phyloP scores from a whole-genome alignment of 2,888 invertebrate species.

The Drosophila macrothrix region DNA sequence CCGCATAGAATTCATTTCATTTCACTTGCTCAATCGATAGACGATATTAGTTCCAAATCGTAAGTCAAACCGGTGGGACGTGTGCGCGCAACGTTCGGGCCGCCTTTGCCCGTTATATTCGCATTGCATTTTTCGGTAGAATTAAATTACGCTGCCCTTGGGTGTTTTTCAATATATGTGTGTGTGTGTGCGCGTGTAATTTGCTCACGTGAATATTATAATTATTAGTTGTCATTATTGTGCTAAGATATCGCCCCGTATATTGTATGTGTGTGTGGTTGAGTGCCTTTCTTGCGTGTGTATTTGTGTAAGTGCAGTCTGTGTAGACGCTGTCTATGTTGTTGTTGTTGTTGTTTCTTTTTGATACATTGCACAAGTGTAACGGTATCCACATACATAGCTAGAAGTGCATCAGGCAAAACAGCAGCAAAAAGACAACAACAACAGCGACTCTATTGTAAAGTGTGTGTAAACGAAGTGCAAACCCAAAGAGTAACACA shows the following conservation, averaged over 20 bases:
- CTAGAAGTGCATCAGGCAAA: slow-evolving; percentile 67
- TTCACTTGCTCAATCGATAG: slow-evolving; percentile 63
- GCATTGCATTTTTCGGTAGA: slow-evolving; percentile 57
- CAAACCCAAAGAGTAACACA: slow-evolving; percentile 55
- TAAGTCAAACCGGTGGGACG: slow-evolving; percentile 50
- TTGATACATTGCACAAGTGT: slow-evolving; percentile 80
- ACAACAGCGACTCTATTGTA: slow-evolving; percentile 52
- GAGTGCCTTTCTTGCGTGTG: slow-evolving; percentile 22
- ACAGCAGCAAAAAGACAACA: slow-evolving; percentile 45
- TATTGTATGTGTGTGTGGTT: slow-evolving; percentile 22
- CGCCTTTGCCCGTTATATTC: slow-evolving; percentile 52
- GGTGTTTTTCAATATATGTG: slow-evolving; percentile 28
- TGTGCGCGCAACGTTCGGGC: slow-evolving; percentile 34
- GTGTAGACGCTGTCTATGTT: slow-evolving; percentile 37
- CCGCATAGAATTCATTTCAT: slow-evolving; percentile 52
- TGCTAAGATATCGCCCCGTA: slow-evolving; percentile 41
- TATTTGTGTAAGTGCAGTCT: slow-evolving; percentile 66
- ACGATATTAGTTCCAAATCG: slow-evolving; percentile 53
- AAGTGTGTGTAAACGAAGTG: slow-evolving; percentile 69
- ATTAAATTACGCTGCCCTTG: slow-evolving; percentile 58
- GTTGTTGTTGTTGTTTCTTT: slow-evolving; percentile 58
- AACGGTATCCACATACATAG: slow-evolving; percentile 66
- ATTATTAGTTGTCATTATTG: slow-evolving; percentile 45
- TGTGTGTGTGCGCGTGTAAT: slow-evolving; percentile 19
- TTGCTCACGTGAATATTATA: slow-evolving; percentile 67